Evolutionary conservation across 2,113 vertebrate genomes (phyloP).

Genomic region (Macquaria ambigua): DNA sequence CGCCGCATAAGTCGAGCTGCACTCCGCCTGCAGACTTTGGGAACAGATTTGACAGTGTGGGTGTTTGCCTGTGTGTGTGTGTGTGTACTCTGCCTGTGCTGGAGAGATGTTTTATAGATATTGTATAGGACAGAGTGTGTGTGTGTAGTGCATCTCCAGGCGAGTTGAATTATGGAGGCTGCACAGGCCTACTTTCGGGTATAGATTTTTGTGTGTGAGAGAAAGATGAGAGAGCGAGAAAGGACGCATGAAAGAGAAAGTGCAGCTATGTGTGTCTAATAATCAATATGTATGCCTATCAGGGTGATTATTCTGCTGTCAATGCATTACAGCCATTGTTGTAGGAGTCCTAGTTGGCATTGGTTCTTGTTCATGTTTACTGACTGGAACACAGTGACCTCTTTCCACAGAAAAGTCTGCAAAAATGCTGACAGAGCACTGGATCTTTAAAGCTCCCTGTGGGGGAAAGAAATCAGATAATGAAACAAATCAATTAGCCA

Average conservation of each 20-base stretch:
- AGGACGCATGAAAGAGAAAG: slow-evolving; percentile 1
- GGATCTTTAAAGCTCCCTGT: slow-evolving; percentile 14
- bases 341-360: neutral
- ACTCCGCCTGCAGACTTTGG: slow-evolving; percentile 45
- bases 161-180: slow-evolving; percentile 39
- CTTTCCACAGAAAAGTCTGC: slow-evolving; percentile 33
- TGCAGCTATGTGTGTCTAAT: slow-evolving; percentile 1
- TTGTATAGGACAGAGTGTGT: slow-evolving; percentile 3
- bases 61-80: slow-evolving; percentile 26
- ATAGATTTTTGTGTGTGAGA: slow-evolving; percentile 26
- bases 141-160: slow-evolving; percentile 5
- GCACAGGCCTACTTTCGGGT: slow-evolving; percentile 14
- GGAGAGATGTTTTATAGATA: slow-evolving; percentile 47
- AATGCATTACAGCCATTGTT: neutral
- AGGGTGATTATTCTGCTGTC: slow-evolving; percentile 14
- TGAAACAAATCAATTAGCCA: slow-evolving; percentile 50
- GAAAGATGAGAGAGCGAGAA: neutral
- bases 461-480: slow-evolving; percentile 38
- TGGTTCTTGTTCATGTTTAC: slow-evolving; percentile 14
- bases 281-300: neutral
- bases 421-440: slow-evolving; percentile 45
- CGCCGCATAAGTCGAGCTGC: slow-evolving; percentile 48
- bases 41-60: slow-evolving; percentile 42
- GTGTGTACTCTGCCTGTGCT: slow-evolving; percentile 11
- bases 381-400: slow-evolving; percentile 45